These are phyloP conservation scores for Rhopilema esculentum DNA, from an alignment of 30 jellyfish, hydroid and myxozoan genomes.

Conservation along the genomic window DNA sequence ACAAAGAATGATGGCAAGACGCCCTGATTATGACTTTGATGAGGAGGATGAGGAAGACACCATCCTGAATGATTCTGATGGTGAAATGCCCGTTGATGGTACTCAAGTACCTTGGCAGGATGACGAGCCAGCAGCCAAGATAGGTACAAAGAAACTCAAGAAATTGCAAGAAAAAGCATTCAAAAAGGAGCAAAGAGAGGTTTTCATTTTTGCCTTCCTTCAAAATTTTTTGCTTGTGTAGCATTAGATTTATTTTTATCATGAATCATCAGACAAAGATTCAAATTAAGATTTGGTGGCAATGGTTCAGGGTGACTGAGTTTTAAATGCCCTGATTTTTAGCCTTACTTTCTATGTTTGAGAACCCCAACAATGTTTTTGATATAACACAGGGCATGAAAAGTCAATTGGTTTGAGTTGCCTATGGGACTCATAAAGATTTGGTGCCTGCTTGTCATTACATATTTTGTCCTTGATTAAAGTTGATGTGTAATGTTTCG, in stretches of 20 bases:
- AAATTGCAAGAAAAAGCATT: constrained; percentile 92
- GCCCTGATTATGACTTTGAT: constrained; percentile 27
- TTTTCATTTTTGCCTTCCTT: neutral
- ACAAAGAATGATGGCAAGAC: constrained; percentile 73
- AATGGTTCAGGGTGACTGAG: too few relatives aligned
- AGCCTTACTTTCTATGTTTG: too few relatives aligned
- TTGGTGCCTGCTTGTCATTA: too few relatives aligned
- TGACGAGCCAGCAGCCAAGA: constrained; percentile 78
- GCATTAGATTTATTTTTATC: neutral
- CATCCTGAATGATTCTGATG: constrained; percentile 29
- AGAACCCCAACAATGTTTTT: too few relatives aligned
- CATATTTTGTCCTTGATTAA: constrained; percentile 1
- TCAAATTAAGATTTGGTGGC: too few relatives aligned
- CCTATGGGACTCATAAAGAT: too few relatives aligned
- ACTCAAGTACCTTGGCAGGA: constrained; percentile 74
- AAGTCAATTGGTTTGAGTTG: too few relatives aligned
- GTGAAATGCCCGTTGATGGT: neutral
- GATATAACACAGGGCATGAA: too few relatives aligned
- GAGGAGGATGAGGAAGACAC: constrained; percentile 8
- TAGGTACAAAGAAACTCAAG: constrained; percentile 88
- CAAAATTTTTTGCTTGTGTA: neutral
- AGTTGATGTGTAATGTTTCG: neutral
- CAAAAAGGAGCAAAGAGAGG: constrained; percentile 90
- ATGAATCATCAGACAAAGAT: too few relatives aligned
- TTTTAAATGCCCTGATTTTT: too few relatives aligned